Base-by-base conservation (phyloP, 1,140 invertebrate genomes). In the Phymastichus coffea region DNA sequence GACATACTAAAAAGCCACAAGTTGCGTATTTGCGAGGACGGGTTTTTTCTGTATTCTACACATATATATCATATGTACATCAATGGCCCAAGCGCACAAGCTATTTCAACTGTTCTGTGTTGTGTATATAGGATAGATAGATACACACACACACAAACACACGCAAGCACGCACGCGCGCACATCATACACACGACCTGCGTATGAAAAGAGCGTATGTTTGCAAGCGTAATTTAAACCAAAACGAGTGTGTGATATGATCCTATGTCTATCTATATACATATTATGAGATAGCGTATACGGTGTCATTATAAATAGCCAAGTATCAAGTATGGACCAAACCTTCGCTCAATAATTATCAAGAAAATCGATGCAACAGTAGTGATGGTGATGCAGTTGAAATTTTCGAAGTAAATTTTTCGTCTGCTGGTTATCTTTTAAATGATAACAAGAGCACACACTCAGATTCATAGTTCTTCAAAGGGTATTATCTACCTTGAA, bases 401-500 rank as follows among this genome's bases (percentile, higher is more conserved):
- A 4, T 33, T n/a, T n/a, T n/a, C n/a, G n/a, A n/a, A 19, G 9
- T 30, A 10, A 12, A 33, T 17, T 38, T 47, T 47, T 57, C 54
- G 44, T 38, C 43, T 57, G 30, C 33, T 38, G 14, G 17, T 4
- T 19, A 25, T 44, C 28, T 15, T 20, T 4, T 20, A 43, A 19
- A 22, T 23, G 20, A 37, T 28, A 10, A 54, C 43, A 26, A 40
- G n/a, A 37, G 37, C 43, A 35, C 40, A 44, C 44, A 57, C 54
- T 56, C 40, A 44, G 48, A 57, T 25, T 57, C 54, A 56, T 56
- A 47, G 41, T 35, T 38, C 37, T 55, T 37, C n/a, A n/a, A n/a
- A n/a, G n/a, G n/a, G n/a, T n/a, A n/a, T n/a, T n/a, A n/a, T n/a
- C n/a, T n/a, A n/a, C n/a, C n/a, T n/a, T n/a, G n/a, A n/a, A n/a